Base-by-base conservation (phyloP, 2,113 vertebrate genomes). In the Amia ocellicauda region DNA sequence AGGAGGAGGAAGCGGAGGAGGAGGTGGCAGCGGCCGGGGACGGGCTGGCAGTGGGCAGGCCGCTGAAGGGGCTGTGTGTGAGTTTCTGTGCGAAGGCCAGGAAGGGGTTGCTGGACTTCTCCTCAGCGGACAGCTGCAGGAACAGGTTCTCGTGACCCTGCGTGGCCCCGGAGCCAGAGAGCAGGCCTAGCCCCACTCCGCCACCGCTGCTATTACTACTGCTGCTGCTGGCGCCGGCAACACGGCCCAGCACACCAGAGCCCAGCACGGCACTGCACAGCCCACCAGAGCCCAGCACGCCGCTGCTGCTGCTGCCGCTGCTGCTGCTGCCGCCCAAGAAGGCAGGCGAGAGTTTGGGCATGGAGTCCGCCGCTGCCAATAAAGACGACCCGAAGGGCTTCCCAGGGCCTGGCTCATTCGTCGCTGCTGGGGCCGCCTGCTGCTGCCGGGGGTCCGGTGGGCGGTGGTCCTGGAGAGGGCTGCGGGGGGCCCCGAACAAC, bases 141-240 rank as follows among this genome's bases (percentile, higher is more conserved):
- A 98, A 99, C 62, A 99, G 86, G 86, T 98, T 98, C 87, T 97
- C 91, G 40, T 98, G 96, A 83, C 72, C 88, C 69, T 97, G 92
- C 68, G 92, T 62, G 74, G 86, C 76, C 53, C 79, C 81, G 78
- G 78, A 68, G 54, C 69, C 69, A 42, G 80, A 63, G 5, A 85
- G 80, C 56, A 84, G 54, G 17, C 76, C 83, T 58, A 85, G 74
- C 2, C 74, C 72, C 7, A 73, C 81, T 1, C 19, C 72, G 62
- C 71, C 78, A 75, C 76, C 71, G 58, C 71, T 80, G 67, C 70
- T 62, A 66, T 69, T 82, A 62, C 67, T 82, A 29, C 77, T 79
- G 19, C 73, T 65, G 24, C 22, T 55, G 22, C 61, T 74, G 72
- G 52, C 7, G 24, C 70, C 61, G n/a, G n/a, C n/a, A 59, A 72